Base-by-base conservation (phyloP, 2,113 vertebrate genomes). In the Scartelaos histophorus region DNA sequence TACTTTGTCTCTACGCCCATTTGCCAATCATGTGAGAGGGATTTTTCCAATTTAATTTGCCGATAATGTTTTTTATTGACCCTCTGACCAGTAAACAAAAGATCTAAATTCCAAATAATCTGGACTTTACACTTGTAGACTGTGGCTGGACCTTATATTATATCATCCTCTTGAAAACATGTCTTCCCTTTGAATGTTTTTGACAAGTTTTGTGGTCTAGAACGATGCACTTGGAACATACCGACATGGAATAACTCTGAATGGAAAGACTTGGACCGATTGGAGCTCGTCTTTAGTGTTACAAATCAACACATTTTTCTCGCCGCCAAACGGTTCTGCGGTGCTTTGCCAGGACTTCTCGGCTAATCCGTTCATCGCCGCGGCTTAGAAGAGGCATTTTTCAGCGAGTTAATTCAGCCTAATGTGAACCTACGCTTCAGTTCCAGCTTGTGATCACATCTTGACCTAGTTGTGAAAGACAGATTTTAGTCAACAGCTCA, bases 351-450 rank as follows among this genome's bases (percentile, higher is more conserved):
- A 45, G 35, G 34, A 69, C 73, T 83, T 74, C 58, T 43, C 49
- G 71, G 24, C 71, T 82, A 69, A 89, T 75, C 80, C 47, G 65
- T 68, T 75, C 82, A 58, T 79, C 81, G 12, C 68, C 45, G 7
- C 3, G 67, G 79, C 75, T 83, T 76, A 82, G n/a, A 77, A 83
- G 64, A 56, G 43, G 46, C 46, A 78, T 70, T 84, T 83, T 80
- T n/a, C 70, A 79, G 72, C 29, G 73, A 87, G 79, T 85, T 74
- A 80, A 85, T 29, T 29, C 29, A 29, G 29, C 29, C 29, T 29
- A 4, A 29, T 29, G 2, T 29, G 29, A n/a, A n/a, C 29, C 58
- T 51, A 68, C 66, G 73, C 75, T 80, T 81, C 74, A 47, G 53
- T 19, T 53, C 13, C 22, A 24, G 4, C 0, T 66, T 45, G 64